Evolutionary conservation across 2,113 vertebrate species (phyloP).

Genomic region (Glareola pratincola): DNA sequence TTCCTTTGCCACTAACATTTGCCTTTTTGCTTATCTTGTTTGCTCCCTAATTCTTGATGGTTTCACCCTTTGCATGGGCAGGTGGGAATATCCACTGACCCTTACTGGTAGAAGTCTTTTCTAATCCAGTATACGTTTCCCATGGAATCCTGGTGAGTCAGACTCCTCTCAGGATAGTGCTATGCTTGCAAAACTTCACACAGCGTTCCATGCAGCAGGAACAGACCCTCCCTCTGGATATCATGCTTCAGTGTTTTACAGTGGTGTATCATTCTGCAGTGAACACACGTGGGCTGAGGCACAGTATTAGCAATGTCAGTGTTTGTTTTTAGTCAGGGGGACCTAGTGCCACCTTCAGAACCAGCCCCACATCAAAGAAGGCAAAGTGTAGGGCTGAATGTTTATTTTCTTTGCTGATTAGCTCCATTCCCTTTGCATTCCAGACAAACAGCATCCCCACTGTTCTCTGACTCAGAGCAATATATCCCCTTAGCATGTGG

Average conservation of each 20-base stretch:
- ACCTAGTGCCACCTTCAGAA: not conserved
- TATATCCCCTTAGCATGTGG: not conserved
- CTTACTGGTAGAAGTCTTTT: not conserved
- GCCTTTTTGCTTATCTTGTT: not conserved
- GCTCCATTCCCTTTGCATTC: not conserved
- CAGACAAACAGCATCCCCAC: not conserved
- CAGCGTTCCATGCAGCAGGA: not conserved
- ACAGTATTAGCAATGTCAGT: not conserved
- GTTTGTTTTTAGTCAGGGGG: not conserved
- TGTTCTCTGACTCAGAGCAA: conserved; percentile 12
- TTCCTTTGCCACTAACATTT: not conserved
- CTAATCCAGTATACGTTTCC: not conserved
- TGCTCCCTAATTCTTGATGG: not conserved
- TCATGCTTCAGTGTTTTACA: not conserved
- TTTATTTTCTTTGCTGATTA: not conserved
- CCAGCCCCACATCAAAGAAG: not conserved
- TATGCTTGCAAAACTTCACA: not conserved
- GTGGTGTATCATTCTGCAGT: not conserved
- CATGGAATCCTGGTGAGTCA: not conserved
- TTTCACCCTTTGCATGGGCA: not conserved
- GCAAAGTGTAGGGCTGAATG: not conserved
- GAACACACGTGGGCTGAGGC: not conserved
- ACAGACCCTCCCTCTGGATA: not conserved
- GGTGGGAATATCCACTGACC: not conserved
- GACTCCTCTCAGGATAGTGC: not conserved